These are phyloP conservation scores for Lampropteryx suffumata DNA, from an alignment of 2,888 invertebrate species.

Conservation along the genomic window DNA sequence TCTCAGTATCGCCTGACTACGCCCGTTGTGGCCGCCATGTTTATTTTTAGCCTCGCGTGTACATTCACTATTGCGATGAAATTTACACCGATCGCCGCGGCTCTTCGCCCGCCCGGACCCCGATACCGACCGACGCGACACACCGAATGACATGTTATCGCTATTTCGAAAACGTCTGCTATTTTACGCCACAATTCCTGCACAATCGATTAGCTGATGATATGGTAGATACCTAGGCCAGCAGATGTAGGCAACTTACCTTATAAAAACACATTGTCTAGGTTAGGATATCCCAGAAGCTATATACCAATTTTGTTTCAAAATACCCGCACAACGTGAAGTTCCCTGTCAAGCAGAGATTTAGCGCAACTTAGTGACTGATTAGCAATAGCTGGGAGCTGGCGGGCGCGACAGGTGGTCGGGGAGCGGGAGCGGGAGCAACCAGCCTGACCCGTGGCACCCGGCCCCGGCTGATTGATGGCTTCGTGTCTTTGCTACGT, in stretches of 20 bases:
- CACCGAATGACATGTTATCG: constrained; percentile 71
- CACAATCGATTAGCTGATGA: constrained; percentile 58
- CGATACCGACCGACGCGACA: constrained; percentile 54
- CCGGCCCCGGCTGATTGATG: constrained; percentile 64
- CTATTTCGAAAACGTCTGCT: constrained; percentile 75
- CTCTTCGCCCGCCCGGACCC: constrained; percentile 58
- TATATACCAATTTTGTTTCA: constrained; percentile 71
- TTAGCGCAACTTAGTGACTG: constrained; percentile 80
- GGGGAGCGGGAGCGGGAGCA: constrained; percentile 50
- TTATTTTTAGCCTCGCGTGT: constrained; percentile 76
- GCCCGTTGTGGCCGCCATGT: constrained; percentile 68
- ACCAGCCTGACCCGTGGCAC: constrained; percentile 64
- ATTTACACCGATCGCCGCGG: constrained; percentile 67
- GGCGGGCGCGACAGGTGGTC: constrained; percentile 76
- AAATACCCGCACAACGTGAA: constrained; percentile 60
- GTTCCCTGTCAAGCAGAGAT: constrained; percentile 71
- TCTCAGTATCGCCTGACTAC: constrained; percentile 72
- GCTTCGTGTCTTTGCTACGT: constrained; percentile 46
- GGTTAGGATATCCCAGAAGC: constrained; percentile 39
- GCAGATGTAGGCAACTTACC: no score
- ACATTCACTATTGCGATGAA: constrained; percentile 75
- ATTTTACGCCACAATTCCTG: constrained; percentile 69
- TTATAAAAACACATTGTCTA: no score
- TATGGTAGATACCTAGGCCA: no score
- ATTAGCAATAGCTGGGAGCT: constrained; percentile 76